Percentiles rank a stretch among this genome's conserved stretches.
phyloP scores from a whole-genome alignment of 2,888 invertebrate genomes.

The Pteria penguin region DNA sequence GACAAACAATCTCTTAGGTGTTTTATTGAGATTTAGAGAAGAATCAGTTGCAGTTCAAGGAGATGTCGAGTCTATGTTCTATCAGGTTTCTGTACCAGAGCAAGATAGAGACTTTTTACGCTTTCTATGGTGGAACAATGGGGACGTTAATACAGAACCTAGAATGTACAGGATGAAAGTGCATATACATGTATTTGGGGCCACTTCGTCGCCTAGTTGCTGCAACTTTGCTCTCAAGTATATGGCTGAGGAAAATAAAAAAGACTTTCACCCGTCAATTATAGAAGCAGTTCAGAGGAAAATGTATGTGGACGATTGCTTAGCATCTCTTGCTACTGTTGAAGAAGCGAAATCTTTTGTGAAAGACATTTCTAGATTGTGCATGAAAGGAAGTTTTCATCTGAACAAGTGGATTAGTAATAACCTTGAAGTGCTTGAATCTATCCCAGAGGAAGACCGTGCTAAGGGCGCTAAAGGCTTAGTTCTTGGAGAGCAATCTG shows the following conservation, averaged over 20 bases:
- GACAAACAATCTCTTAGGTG: slow-evolving; percentile 33
- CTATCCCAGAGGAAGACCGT: slow-evolving; percentile 29
- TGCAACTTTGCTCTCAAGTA: slow-evolving; percentile 14
- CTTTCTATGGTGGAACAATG: slow-evolving; percentile 29
- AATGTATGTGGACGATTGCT: slow-evolving; percentile 37
- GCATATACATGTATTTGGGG: slow-evolving; percentile 17
- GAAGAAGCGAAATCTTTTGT: slow-evolving; percentile 4
- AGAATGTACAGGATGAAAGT: slow-evolving; percentile 17
- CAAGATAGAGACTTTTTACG: slow-evolving; percentile 24
- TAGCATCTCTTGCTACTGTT: slow-evolving; percentile 5
- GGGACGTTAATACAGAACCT: slow-evolving; percentile 5
- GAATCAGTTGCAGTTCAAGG: slow-evolving; percentile 33
- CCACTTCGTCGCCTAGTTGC: slow-evolving; percentile 10
- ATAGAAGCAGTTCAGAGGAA: background rate
- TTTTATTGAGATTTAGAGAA: slow-evolving; percentile 33
- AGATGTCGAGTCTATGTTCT: slow-evolving; percentile 36
- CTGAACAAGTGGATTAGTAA: slow-evolving; percentile 15
- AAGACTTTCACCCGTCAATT: background rate
- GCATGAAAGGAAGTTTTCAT: slow-evolving; percentile 31
- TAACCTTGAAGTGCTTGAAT: slow-evolving; percentile 11
- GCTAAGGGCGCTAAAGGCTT: slow-evolving; percentile 23
- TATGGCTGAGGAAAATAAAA: background rate
- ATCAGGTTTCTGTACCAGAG: slow-evolving; percentile 20
- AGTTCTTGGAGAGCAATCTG: background rate
- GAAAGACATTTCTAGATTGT: slow-evolving; percentile 1